These are phyloP conservation scores for Cladopsammia gracilis DNA, from an alignment of 64 coral and sea anemone genomes.

Conservation along the genomic window DNA sequence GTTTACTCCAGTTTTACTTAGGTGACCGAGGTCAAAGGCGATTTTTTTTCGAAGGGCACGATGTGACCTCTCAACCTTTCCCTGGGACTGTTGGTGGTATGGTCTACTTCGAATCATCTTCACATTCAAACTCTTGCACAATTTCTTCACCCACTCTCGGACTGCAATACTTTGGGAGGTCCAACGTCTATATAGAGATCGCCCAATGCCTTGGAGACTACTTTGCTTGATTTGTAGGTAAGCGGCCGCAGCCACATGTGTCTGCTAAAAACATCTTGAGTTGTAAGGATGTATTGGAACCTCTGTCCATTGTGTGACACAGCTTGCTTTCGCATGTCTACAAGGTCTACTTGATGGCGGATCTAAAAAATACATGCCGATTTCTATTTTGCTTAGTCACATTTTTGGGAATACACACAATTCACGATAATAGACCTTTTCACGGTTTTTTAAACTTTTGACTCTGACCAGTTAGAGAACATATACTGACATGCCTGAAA, in stretches of 20 bases:
- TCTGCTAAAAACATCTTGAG: conserved; percentile 17
- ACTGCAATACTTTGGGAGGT: background rate
- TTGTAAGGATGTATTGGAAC: conserved; percentile 8
- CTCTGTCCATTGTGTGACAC: conserved; percentile 37
- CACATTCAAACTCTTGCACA: conserved; percentile 19
- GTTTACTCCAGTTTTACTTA: background rate
- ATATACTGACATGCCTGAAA: no score
- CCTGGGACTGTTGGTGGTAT: conserved; percentile 46
- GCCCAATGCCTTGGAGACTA: background rate
- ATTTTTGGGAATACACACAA: conserved; percentile 36
- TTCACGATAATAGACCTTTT: conserved; percentile 18
- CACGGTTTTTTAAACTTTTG: no score
- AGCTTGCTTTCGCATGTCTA: conserved; percentile 60
- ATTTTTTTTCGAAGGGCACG: background rate
- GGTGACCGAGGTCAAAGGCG: background rate
- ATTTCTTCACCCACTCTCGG: conserved; percentile 29
- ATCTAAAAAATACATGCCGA: conserved; percentile 25
- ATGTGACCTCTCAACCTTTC: conserved; percentile 62
- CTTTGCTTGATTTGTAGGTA: conserved; percentile 17
- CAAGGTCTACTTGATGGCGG: conserved; percentile 43
- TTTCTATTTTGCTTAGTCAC: background rate
- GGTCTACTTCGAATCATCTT: background rate
- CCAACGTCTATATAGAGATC: conserved; percentile 22
- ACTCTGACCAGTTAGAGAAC: no score
- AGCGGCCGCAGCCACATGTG: conserved; percentile 36